Base-by-base conservation (phyloP, 1,140 invertebrate genomes). In the Drosophila eugracilis region DNA sequence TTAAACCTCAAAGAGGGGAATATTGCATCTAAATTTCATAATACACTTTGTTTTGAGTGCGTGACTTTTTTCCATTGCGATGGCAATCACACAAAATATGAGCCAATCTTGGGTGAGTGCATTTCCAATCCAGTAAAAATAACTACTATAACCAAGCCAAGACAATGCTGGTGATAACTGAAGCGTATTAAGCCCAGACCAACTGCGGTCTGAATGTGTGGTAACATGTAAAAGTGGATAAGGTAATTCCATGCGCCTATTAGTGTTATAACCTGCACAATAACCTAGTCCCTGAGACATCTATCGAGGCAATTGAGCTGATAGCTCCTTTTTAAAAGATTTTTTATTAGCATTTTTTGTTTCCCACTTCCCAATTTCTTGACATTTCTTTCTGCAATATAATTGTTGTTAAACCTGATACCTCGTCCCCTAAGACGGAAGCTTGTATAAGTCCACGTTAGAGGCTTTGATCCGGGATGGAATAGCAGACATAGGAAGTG, bases 211-310 rank as follows among this genome's bases (percentile, higher is more conserved):
- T 22, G 28, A 30, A 48, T 54, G 48, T 86, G 66, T 76, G 80
- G 80, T 66, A 85, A 85, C 81, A 80, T 86, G 86, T 86, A 85
- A 77, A 62, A 67, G 50, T 66, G 70, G 71, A 58, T 85, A 86
- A 86, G 81, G 81, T 85, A 85, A 85, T 86, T 80, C 66, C 42
- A 48, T 14, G 7, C 36, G 15, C 36, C 36, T 9, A 79, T 85
- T 81, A 83, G 54, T 41, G 47, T 55, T 63, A 62, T 73, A 58
- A 55, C 34, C 58, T 15, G 69, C 54, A 53, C 49, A 34, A 32
- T 75, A 73, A 73, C 19, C 39, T 41, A 41, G 39, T 41, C 39
- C 39, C 53, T 58, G 47, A 17, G 32, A 45, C 47, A 39, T 17
- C 12, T 36, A 28, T 39, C 7, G 7, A 9, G 32, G 39, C 52